Evolutionary conservation across 2,888 invertebrate species (phyloP).

Genomic region (Acanthosoma haemorrhoidale): DNA sequence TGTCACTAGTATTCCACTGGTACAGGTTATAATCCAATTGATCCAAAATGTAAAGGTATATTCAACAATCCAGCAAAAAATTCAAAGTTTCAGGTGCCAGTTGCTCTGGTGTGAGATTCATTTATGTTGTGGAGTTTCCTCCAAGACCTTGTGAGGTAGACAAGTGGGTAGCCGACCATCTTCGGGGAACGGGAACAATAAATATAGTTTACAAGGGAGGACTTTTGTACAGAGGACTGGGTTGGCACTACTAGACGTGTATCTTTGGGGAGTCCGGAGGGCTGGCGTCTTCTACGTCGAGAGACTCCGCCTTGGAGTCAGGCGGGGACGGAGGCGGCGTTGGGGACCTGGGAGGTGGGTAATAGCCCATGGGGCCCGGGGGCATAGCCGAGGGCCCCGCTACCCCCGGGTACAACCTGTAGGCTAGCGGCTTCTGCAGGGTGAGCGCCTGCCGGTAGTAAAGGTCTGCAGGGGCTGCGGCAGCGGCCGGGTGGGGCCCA

Average conservation of each 20-base stretch:
- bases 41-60: too few relatives aligned
- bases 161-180: background rate
- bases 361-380: constrained; percentile 34
- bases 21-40: too few relatives aligned
- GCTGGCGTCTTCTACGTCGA: constrained; percentile 43
- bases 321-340: constrained; percentile 42
- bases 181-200: background rate
- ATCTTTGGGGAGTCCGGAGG: constrained; percentile 41
- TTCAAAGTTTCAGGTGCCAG: too few relatives aligned
- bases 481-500: constrained; percentile 47
- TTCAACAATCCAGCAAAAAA: too few relatives aligned
- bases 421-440: constrained; percentile 82
- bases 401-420: constrained; percentile 50
- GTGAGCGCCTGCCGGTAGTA: constrained; percentile 74
- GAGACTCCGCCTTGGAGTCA: constrained; percentile 41
- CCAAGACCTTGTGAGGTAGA: background rate
- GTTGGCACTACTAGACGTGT: constrained; percentile 38
- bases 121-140: background rate
- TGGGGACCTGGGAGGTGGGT: constrained; percentile 50
- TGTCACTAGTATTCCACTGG: too few relatives aligned
- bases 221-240: constrained; percentile 15
- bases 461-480: constrained; percentile 50
- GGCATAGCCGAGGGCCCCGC: constrained; percentile 40
- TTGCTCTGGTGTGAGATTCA: background rate
- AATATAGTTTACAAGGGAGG: background rate